Percentiles rank a stretch among this genome's conserved stretches.
Evolutionary conservation across 2,888 invertebrate species (phyloP).

Genomic region (Eristalis pertinax): DNA sequence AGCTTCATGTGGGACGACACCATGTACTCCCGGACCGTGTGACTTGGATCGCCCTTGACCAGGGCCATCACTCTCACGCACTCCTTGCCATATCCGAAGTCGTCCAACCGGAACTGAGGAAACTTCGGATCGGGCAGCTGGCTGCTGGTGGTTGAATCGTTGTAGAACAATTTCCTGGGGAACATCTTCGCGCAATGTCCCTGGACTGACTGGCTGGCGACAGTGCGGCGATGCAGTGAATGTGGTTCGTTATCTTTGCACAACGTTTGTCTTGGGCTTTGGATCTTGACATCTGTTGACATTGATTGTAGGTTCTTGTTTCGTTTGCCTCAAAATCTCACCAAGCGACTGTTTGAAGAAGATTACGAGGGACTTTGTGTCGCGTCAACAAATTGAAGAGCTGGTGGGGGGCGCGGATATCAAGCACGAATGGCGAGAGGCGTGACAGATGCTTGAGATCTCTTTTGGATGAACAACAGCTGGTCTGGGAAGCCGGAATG

Average conservation of each 20-base stretch:
- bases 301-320: neutral
- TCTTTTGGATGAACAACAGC: too few species aligned
- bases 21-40: conserved; percentile 64
- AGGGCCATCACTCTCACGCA: conserved; percentile 69
- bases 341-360: neutral
- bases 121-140: conserved; percentile 63
- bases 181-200: conserved; percentile 35
- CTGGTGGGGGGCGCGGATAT: neutral
- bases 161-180: conserved; percentile 46
- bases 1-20: conserved; percentile 71
- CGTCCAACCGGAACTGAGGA: conserved; percentile 68
- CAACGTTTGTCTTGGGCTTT: neutral
- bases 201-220: neutral
- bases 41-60: conserved; percentile 67
- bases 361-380: neutral
- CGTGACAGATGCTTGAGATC: too few species aligned
- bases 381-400: neutral
- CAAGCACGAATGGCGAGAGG: neutral
- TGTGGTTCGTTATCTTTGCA: conserved; percentile 10
- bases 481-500: too few species aligned
- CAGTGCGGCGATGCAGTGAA: neutral
- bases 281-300: neutral
- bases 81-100: conserved; percentile 73
- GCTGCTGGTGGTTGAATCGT: conserved; percentile 27
- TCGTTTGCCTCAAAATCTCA: neutral